Base-by-base conservation (phyloP, 2,797 vertebrate genomes). In the Siniperca scherzeri region DNA sequence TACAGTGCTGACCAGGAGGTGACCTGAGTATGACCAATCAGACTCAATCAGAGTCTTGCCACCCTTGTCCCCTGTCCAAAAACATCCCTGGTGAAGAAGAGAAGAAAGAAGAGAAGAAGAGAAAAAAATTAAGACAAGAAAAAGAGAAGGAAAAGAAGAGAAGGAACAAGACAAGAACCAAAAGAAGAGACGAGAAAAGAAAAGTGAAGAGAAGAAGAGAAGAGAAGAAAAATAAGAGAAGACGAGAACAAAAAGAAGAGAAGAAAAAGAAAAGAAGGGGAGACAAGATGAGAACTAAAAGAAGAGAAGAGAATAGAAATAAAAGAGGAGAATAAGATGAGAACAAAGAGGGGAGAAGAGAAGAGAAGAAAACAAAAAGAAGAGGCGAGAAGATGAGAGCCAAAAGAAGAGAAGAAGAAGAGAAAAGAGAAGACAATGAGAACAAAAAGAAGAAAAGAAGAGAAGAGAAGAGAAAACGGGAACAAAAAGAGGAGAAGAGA, bases 21-120 rank as follows among this genome's bases (percentile, higher is more conserved):
- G 90, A 92, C 91, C 92, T 78, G 81, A 79, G 89, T 81, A 79
- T 88, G 82, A 82, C 91, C 85, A 92, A 91, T 93, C 85, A 87
- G 72, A 82, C 82, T 91, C 74, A 88, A 83, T 92, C 86, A 89
- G 82, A 83, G 82, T 82, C 83, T 68, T 74, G 69, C 83, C 87
- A 85, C 74, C 71, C 70, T 81, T 87, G 82, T 87, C 60, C 65
- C 53, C 60, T 65, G 70, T 81, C 79, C 77, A 89, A 77, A 77
- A 88, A 82, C 78, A 74, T 83, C 64, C 27, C 55, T 33, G 65
- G 56, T 62, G 46, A 80, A 25, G 38, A 13, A 62, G 56, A 59
- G 46, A 80, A 25, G 36, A 36, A 36, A 61, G 33, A 36, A 16
- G 25, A 61, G 22, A 52, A 59, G 21, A 55, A 16, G 14, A 42